These are phyloP conservation scores for Sebastes matsubarae DNA, from an alignment of 2,797 vertebrate genomes.

Conservation along the genomic window DNA sequence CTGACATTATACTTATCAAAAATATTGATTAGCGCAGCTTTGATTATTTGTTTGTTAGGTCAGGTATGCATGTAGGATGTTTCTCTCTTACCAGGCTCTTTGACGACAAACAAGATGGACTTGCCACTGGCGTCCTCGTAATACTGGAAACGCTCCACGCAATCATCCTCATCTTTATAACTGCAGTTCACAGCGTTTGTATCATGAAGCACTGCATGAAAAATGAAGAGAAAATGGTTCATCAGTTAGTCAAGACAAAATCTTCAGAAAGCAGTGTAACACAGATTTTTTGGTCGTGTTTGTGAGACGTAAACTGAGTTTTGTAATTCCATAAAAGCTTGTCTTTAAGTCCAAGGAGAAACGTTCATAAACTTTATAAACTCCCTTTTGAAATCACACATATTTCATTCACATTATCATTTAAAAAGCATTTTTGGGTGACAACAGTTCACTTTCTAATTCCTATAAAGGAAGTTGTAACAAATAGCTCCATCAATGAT, in stretches of 20 bases:
- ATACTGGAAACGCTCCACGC: conserved; percentile 94
- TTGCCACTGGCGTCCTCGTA: conserved; percentile 89
- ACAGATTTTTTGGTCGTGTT: not conserved
- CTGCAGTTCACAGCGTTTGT: conserved; percentile 95
- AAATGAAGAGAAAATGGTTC: not conserved
- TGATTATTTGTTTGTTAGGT: not conserved
- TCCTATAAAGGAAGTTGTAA: not conserved
- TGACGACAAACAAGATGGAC: conserved; percentile 83
- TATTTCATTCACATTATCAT: too few species aligned
- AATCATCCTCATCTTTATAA: conserved; percentile 95
- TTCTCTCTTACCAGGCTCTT: conserved; percentile 88
- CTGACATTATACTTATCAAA: not conserved
- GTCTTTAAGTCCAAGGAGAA: not conserved
- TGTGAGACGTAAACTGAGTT: not conserved
- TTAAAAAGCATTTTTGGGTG: too few species aligned
- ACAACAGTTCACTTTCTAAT: not conserved
- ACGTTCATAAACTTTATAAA: not conserved
- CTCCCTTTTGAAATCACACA: too few species aligned
- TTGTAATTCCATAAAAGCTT: not conserved
- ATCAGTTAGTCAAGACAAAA: not conserved
- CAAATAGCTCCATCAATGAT: not conserved
- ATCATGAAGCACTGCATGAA: conserved; percentile 81
- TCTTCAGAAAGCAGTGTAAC: not conserved
- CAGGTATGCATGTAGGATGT: not conserved
- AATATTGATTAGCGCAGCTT: not conserved